Evolutionary conservation across 1,140 invertebrate species (phyloP), one percentile per base, ranked within the genome.

Genomic region (Diachasma alloeum): DNA sequence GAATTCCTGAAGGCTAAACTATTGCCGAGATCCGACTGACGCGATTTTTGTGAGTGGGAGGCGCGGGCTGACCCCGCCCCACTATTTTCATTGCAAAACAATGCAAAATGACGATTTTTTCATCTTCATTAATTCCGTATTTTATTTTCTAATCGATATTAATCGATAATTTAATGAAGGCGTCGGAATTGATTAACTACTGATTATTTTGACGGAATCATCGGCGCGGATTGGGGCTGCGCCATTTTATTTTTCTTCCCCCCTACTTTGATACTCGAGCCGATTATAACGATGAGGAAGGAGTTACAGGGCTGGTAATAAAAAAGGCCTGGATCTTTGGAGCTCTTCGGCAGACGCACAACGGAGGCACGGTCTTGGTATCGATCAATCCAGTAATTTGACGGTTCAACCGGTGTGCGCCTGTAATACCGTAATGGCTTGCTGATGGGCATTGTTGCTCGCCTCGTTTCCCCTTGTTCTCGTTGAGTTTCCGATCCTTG

Each of bases 311-410:
- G 44, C 17, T 26, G 46, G 46, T 44, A 56, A 75, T 44, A 37
- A 26, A 56, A 37, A 59, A 59, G 10, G n/a, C 24, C 31, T 36
- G 42, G 4, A 53, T 36, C 5, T 36, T 46, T 36, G 8, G 24
- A 19, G 22, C 17, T 72, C 36, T 73, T 56, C 15, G 31, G 36
- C 37, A 6, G 37, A 66, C 17, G 22, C 63, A 36, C 63, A 26
- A 66, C 26, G 66, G 26, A 68, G 72, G 68, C 72, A 72, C 66
- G 71, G 67, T 56, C 53, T 59, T 31, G 68, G 67, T 78, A 78
- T 78, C 72, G 77, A 78, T 78, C 77, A 78, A 78, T 78, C 72
- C 68, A 44, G 72, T 76, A 78, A 78, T 78, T 78, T 78, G 77
- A 78, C 77, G 77, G 77, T 78, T 78, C 72, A 78, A 72, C 77